Percentiles rank a stretch among this genome's conserved stretches.
These are phyloP conservation scores for Philopotamus ludificatus DNA, from an alignment of 1,140 invertebrate genomes.

Conservation along the genomic window DNA sequence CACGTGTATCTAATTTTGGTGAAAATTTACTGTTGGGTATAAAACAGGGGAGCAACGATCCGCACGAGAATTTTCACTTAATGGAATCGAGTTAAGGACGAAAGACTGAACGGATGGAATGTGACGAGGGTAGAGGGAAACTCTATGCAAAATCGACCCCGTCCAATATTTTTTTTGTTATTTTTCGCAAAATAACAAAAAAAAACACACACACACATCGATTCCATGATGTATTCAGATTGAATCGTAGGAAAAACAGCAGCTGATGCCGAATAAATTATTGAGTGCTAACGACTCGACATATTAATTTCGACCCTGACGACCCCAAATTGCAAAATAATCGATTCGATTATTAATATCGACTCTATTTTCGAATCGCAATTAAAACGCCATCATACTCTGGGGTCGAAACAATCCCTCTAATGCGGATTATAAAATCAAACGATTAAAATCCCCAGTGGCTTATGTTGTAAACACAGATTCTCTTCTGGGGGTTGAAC, in stretches of 20 bases:
- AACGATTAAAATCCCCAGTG: slow-evolving; percentile 38
- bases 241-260: slow-evolving; percentile 3
- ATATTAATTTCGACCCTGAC: background rate
- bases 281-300: slow-evolving; percentile 16
- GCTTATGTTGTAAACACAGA: slow-evolving; percentile 40
- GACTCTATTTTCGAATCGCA: no score
- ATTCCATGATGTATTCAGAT: slow-evolving; percentile 12
- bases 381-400: no score
- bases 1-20: slow-evolving; percentile 50
- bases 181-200: background rate
- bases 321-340: no score
- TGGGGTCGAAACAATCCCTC: background rate
- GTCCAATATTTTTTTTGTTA: no score
- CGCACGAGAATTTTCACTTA: slow-evolving; percentile 57
- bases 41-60: slow-evolving; percentile 58
- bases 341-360: no score
- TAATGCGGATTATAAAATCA: slow-evolving; percentile 36
- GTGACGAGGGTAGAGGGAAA: slow-evolving; percentile 24
- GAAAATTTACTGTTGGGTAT: slow-evolving; percentile 58
- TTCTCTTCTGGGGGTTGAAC: slow-evolving; percentile 8
- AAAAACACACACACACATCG: background rate
- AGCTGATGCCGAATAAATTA: slow-evolving; percentile 17
- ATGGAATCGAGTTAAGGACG: slow-evolving; percentile 46
- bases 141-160: no score
- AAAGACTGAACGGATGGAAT: slow-evolving; percentile 33